Evolutionary conservation across 2,113 vertebrate genomes (phyloP).

Genomic region (Sylvilagus bachmani): DNA sequence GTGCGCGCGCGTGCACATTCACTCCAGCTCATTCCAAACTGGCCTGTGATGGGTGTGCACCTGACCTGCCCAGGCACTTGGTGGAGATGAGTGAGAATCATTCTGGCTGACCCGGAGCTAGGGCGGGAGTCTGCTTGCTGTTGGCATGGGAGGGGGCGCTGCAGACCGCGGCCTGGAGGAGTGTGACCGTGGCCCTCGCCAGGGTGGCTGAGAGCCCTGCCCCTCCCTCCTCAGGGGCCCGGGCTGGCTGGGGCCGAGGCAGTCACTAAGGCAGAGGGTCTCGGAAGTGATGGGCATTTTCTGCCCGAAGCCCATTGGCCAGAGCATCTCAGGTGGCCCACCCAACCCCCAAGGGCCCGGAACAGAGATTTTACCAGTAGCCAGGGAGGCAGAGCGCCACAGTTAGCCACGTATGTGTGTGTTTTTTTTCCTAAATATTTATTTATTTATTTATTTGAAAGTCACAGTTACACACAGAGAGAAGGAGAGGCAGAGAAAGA

Average conservation of each 20-base stretch:
- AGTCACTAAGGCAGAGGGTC: background rate
- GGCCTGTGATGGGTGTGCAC: background rate
- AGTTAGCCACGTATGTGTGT: accelerated
- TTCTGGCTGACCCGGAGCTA: accelerated
- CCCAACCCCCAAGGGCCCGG: background rate
- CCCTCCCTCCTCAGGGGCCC: background rate
- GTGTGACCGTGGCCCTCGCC: too few species aligned
- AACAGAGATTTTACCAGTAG: accelerated
- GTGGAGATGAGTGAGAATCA: background rate
- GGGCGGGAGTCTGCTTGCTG: background rate
- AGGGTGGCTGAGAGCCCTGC: background rate
- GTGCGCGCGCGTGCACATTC: background rate
- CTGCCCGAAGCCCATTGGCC: background rate
- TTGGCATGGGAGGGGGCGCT: background rate
- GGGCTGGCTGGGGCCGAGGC: background rate
- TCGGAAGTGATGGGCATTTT: background rate
- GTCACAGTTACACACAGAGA: too few species aligned
- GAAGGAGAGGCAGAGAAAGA: too few species aligned
- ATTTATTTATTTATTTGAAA: too few species aligned
- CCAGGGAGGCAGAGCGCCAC: background rate
- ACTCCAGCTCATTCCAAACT: background rate
- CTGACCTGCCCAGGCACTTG: background rate
- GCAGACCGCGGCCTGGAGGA: background rate
- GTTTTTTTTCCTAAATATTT: too few species aligned
- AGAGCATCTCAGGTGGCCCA: background rate